These are phyloP conservation scores for Zingel zingel DNA, from an alignment of 2,113 vertebrate species.

Conservation along the genomic window DNA sequence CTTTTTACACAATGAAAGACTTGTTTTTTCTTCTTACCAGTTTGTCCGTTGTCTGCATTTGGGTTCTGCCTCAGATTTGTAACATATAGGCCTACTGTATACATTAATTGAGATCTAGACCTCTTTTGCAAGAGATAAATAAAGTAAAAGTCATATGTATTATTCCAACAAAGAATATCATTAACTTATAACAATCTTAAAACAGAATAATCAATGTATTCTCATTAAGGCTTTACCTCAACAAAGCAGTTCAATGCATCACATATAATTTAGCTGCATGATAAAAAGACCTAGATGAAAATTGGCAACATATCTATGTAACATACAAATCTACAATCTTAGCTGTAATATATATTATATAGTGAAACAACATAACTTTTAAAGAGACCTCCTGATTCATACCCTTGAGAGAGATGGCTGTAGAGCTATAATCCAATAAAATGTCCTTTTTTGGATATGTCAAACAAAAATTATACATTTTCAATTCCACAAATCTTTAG, in stretches of 20 bases:
- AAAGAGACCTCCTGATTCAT: not conserved
- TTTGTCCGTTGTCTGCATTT: too few species aligned
- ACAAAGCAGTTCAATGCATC: conserved; percentile 4
- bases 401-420: not conserved
- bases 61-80: too few species aligned
- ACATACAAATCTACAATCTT: not conserved
- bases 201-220: not conserved
- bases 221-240: not conserved
- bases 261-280: not conserved
- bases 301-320: not conserved
- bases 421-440: not conserved
- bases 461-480: not conserved
- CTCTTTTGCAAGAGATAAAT: not conserved
- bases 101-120: too few species aligned
- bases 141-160: not conserved
- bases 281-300: conserved; percentile 4
- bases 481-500: not conserved
- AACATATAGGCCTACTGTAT: too few species aligned
- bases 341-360: too few species aligned
- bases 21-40: too few species aligned
- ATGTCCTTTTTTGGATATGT: too few species aligned
- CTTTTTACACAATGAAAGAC: too few species aligned
- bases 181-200: not conserved
- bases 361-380: not conserved
- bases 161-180: conserved; percentile 1